A percentile compares a stretch with the other conserved stretches of the same genome.
Evolutionary conservation across 2,113 vertebrate species (phyloP).

Genomic region (Gadus macrocephalus): DNA sequence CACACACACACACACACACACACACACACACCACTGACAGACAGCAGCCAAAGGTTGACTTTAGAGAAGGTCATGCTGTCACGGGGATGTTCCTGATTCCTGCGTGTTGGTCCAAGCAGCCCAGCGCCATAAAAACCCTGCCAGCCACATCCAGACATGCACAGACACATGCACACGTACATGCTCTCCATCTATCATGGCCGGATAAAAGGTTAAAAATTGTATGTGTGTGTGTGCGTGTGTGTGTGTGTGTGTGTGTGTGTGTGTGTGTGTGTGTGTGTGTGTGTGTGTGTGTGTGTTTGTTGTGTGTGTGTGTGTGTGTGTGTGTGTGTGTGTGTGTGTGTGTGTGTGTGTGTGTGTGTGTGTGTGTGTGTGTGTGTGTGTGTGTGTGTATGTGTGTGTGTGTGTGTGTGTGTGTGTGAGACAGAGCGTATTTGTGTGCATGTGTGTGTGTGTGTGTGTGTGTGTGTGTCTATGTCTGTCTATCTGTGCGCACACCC

Average conservation of each 20-base stretch:
- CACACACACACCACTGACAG: conserved; percentile 15
- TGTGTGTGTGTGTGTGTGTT: no score
- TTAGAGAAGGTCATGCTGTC: conserved; percentile 41
- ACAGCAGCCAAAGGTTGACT: conserved; percentile 29
- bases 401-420: no score
- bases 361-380: no score
- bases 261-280: neutral
- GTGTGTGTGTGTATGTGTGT: no score
- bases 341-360: no score
- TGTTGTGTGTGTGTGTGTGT: no score
- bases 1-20: conserved; percentile 9
- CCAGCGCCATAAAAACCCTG: neutral
- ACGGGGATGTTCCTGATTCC: conserved; percentile 26
- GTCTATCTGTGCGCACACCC: no score
- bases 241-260: neutral
- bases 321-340: no score
- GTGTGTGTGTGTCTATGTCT: no score
- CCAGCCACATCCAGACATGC: neutral
- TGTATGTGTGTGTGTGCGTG: neutral
- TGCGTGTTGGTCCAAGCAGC: conserved; percentile 2
- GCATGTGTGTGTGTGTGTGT: no score
- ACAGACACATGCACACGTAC: conserved; percentile 12
- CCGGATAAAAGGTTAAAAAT: neutral
- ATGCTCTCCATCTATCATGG: neutral
- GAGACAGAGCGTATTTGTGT: no score